phyloP scores from a whole-genome alignment of 1,140 invertebrate genomes.

The Palaemon carinicauda region DNA sequence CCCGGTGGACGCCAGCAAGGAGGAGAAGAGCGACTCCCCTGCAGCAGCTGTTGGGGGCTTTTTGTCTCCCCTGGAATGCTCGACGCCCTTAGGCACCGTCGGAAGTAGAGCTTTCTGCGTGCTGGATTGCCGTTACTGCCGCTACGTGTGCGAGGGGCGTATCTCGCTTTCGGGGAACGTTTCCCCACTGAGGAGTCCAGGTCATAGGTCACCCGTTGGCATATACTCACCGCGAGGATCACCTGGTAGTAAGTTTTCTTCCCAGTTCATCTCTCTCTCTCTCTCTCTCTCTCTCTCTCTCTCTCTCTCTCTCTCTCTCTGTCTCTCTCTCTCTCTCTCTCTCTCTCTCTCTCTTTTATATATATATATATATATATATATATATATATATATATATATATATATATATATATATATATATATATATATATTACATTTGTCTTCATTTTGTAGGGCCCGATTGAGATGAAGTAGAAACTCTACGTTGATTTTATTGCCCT shows the following conservation, averaged over 20 bases:
- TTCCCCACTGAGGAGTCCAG: conserved; percentile 42
- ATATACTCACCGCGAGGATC: conserved; percentile 15
- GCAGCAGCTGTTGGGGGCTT: conserved; percentile 1
- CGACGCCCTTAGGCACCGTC: conserved; percentile 13
- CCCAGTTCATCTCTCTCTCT: neutral
- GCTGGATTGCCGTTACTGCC: conserved; percentile 50
- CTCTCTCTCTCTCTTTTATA: neutral
- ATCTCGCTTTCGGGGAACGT: conserved; percentile 29
- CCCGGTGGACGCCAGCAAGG: neutral
- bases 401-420: neutral
- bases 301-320: neutral
- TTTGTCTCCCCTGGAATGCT: conserved; percentile 44
- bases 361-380: neutral
- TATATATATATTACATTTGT: neutral
- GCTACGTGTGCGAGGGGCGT: conserved; percentile 46
- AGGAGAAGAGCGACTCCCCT: neutral
- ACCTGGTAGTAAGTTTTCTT: conserved; percentile 26
- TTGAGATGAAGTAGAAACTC: no score
- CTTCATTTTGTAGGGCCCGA: neutral
- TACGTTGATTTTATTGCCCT: neutral
- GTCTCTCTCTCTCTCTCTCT: neutral
- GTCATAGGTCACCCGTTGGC: conserved; percentile 22
- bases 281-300: neutral
- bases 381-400: neutral
- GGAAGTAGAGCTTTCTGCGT: conserved; percentile 24